Evolutionary conservation across 1,140 invertebrate genomes (phyloP), one percentile per base, ranked within the genome.

Genomic region (Drosophila parvula): DNA sequence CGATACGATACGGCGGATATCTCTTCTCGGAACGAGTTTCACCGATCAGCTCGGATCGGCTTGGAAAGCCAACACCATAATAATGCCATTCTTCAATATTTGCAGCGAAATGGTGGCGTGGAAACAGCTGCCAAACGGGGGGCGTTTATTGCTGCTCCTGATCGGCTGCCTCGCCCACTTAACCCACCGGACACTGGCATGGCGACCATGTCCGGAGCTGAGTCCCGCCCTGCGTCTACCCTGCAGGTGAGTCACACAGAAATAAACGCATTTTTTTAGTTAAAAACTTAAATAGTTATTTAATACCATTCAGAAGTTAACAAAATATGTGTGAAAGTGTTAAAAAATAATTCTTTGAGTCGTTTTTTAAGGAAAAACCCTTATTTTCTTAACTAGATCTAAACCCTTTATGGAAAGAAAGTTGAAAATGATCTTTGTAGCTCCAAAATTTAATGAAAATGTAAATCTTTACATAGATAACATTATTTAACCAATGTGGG

Each of bases 141-240:
- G 64, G 71, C 79, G 62, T 36, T 48, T 77, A 18, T 32, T 70
- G 22, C 57, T 86, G 40, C 56, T 88, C 48, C 53, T 86, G 32
- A 16, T 88, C 34, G 48, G 71, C 36, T 79, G 75, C 27, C 56
- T 82, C 75, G 77, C 78, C 71, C 74, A 59, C 56, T 67, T 79
- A 63, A 59, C 53, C 67, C 70, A 63, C 60, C 76, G 67, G 58
- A 79, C 68, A 58, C 74, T 62, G 68, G 91, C 90, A 55, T 92
- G 91, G 91, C 80, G 90, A 40, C 90, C 91, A 74, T 92, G 91
- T 81, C 86, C 90, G 69, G 91, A 92, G 79, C 81, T 92, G 38
- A 91, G 90, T 86, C 84, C 91, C 64, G 86, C 84, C 43, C 77
- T 92, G 53, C 79, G 91, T 44, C 67, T 92, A 62, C 91, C 91